Conservation (phyloP, 92 coral and sea anemone genomes). For the Bergia sp. region DNA sequence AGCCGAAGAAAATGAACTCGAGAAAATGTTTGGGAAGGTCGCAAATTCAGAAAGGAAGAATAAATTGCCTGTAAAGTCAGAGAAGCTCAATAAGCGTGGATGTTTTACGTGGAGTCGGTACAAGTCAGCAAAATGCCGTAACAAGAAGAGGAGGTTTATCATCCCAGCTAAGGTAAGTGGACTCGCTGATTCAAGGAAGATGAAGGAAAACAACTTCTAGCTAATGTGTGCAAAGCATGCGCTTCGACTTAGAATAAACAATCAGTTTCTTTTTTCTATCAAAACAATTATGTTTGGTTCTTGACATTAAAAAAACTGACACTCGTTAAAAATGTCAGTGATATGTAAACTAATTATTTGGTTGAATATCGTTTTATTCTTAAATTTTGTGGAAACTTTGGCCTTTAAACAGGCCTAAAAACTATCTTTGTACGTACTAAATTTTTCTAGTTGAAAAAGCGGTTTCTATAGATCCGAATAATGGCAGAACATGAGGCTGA, state of each 20-base stretch:
- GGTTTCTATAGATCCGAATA: too few relatives aligned
- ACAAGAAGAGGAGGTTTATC: background rate
- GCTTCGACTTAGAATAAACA: background rate
- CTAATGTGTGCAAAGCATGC: background rate
- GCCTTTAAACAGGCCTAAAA: too few relatives aligned
- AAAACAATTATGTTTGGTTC: background rate
- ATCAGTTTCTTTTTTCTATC: background rate
- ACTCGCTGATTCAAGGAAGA: background rate
- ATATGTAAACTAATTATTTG: too few relatives aligned
- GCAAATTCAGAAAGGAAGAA: background rate
- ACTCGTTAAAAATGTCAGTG: background rate
- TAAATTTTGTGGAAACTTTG: too few relatives aligned
- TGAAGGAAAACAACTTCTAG: background rate
- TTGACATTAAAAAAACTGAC: background rate
- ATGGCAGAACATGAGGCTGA: too few relatives aligned
- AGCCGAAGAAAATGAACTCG: constrained; percentile 11
- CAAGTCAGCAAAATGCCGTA: constrained; percentile 19
- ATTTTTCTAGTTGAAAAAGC: too few relatives aligned
- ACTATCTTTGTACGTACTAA: too few relatives aligned
- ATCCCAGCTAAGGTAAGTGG: background rate
- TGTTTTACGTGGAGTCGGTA: constrained; percentile 26
- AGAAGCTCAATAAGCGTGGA: background rate
- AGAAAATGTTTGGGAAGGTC: background rate
- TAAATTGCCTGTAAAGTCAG: background rate
- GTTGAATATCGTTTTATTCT: too few relatives aligned